These are phyloP conservation scores for Chelon auratus DNA, from an alignment of 2,797 vertebrate genomes.

Conservation along the genomic window DNA sequence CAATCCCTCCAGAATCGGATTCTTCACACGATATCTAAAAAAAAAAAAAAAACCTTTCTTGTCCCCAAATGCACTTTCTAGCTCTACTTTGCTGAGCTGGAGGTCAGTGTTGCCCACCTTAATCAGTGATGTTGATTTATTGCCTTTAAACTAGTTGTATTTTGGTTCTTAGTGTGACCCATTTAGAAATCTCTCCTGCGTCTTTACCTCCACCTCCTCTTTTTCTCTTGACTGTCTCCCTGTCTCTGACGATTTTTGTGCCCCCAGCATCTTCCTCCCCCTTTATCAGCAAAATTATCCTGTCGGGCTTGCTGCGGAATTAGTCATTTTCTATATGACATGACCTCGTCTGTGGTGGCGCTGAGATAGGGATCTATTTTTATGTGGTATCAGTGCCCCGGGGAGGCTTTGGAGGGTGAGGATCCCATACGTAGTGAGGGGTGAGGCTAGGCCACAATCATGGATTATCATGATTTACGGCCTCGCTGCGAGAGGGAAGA, in stretches of 20 bases:
- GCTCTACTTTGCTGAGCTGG: constrained; percentile 69
- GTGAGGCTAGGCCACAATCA: constrained; percentile 80
- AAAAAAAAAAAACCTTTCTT: constrained; percentile 20
- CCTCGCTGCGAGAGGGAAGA: constrained; percentile 54
- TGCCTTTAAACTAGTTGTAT: constrained; percentile 75
- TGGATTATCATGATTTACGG: constrained; percentile 83
- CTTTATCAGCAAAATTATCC: constrained; percentile 83
- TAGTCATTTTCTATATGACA: constrained; percentile 83
- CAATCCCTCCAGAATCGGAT: constrained; percentile 4
- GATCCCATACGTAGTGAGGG: constrained; percentile 79
- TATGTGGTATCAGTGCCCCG: constrained; percentile 77
- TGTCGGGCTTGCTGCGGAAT: constrained; percentile 75
- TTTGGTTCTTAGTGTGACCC: constrained; percentile 77
- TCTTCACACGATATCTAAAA: constrained; percentile 29
- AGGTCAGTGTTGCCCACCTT: constrained; percentile 62
- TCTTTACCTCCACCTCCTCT: constrained; percentile 60
- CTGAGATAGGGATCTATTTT: constrained; percentile 84
- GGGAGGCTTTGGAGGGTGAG: constrained; percentile 78
- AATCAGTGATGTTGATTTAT: constrained; percentile 79
- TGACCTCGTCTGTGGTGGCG: constrained; percentile 79
- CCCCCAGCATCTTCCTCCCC: constrained; percentile 66
- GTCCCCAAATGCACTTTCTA: constrained; percentile 51
- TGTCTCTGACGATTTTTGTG: constrained; percentile 57
- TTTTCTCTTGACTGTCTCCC: constrained; percentile 60
- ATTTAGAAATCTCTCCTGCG: constrained; percentile 73